Evolutionary conservation across 2,113 vertebrate species (phyloP), one percentile per base, ranked within the genome.

Genomic region (Tupaia chinensis): DNA sequence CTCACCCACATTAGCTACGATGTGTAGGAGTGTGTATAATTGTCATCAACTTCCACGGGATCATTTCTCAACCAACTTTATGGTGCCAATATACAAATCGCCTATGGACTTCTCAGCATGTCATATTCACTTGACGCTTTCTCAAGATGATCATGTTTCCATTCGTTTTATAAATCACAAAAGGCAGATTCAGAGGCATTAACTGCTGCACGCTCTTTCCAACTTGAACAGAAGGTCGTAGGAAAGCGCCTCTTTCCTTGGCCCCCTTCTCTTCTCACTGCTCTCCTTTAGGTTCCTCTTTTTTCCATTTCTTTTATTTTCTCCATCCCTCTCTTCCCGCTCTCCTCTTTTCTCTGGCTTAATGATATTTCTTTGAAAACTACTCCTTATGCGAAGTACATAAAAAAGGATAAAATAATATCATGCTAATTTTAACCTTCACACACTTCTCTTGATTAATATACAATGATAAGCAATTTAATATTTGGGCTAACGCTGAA

Each of bases 111-210:
- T 63, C 79, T 20, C 53, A 54, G 2, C n/a, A 86, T 73, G 9
- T 84, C 53, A 56, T 4, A 54, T 22, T 73, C 65, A 58, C 4
- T 4, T 66, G 25, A 58, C 20, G 25, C 9, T 63, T 83, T 69
- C 91, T 79, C 82, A 65, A 29, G 32, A 32, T 7, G 22, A 60
- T 80, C 27, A 84, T 15, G 76, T 63, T 79, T 87, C 54, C 88
- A 61, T 15, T 61, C 16, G 12, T 63, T 84, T 92, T 69, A 68
- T 76, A 92, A 89, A 76, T 68, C 74, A 73, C 32, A 61, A 12
- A 65, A 78, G 29, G 27, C 13, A 66, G n/a, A 17, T 86, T 17
- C 56, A 32, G 58, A 32, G 16, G 23, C 4, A 29, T 66, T 77
- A n/a, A 72, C 4, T 69, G 29, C 65, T 80, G 25, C 23, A 9